Conservation (phyloP, 2,797 vertebrate genomes). For the Coregonus ussuriensis region DNA sequence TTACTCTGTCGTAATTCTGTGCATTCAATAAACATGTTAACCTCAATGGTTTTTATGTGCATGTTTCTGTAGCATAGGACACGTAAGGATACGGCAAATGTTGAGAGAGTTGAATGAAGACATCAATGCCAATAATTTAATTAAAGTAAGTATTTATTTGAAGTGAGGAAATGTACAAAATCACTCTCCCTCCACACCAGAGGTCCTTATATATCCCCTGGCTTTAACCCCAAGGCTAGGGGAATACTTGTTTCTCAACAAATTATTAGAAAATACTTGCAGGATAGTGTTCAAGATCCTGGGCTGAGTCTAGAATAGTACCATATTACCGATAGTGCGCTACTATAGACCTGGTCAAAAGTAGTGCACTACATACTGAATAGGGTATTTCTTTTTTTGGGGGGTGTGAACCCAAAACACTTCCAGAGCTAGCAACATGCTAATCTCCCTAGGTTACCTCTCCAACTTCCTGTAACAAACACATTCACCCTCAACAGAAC, state of each 20-base stretch:
- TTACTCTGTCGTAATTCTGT: constrained; percentile 36
- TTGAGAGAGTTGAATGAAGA: neutral
- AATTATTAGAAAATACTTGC: neutral
- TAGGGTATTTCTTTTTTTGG: neutral
- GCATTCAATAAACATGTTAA: constrained; percentile 48
- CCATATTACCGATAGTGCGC: neutral
- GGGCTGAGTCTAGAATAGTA: neutral
- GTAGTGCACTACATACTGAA: neutral
- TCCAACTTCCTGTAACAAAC: neutral
- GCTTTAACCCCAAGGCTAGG: neutral
- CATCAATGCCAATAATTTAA: neutral
- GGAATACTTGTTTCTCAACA: neutral
- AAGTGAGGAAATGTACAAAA: neutral
- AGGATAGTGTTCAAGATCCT: neutral
- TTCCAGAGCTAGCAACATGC: neutral
- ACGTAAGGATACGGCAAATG: neutral
- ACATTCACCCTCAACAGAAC: neutral
- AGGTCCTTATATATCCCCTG: neutral
- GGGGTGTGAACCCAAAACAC: neutral
- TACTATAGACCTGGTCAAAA: neutral
- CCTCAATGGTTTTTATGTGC: neutral
- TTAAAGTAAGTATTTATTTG: neutral
- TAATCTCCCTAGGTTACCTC: neutral
- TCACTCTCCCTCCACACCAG: neutral
- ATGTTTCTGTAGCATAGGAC: neutral